phyloP scores from a whole-genome alignment of 2,113 vertebrate species.

The Oxygymnocypris stewartii region DNA sequence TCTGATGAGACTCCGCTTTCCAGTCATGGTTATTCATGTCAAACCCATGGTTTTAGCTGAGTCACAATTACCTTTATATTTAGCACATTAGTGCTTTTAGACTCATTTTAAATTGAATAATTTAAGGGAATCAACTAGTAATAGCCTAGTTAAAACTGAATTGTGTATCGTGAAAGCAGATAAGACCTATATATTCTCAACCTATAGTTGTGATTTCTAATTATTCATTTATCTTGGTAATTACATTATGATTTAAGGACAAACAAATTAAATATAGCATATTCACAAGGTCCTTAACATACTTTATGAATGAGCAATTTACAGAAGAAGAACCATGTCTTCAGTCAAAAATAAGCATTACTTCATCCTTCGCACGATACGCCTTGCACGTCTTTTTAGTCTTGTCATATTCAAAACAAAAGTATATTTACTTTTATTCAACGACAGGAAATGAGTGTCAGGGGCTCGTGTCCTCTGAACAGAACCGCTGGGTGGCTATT shows the following conservation, averaged over 20 bases:
- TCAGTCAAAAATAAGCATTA: not conserved
- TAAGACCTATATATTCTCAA: not conserved
- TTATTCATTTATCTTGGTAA: not conserved
- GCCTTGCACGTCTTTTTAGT: not conserved
- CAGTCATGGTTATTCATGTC: slow-evolving; percentile 33
- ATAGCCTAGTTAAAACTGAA: not conserved
- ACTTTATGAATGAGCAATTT: not conserved
- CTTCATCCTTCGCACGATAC: not conserved
- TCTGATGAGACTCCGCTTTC: slow-evolving; percentile 36
- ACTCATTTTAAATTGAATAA: not conserved
- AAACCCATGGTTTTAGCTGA: slow-evolving; percentile 34
- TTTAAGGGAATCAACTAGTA: not conserved
- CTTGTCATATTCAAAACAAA: not conserved
- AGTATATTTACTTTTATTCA: slow-evolving; percentile 36
- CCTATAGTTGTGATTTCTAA: not conserved
- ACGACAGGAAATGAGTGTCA: slow-evolving; percentile 40
- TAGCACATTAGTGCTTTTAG: not conserved
- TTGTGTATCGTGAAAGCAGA: not conserved
- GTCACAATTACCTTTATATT: slow-evolving; percentile 31
- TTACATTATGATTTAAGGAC: not conserved
- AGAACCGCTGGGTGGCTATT: slow-evolving; percentile 42
- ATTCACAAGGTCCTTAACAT: not conserved
- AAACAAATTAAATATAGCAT: not conserved
- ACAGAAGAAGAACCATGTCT: not conserved
- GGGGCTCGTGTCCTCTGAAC: slow-evolving; percentile 18